Base-by-base conservation (phyloP, 2,113 vertebrate genomes). In the Crotalus tigris region DNA sequence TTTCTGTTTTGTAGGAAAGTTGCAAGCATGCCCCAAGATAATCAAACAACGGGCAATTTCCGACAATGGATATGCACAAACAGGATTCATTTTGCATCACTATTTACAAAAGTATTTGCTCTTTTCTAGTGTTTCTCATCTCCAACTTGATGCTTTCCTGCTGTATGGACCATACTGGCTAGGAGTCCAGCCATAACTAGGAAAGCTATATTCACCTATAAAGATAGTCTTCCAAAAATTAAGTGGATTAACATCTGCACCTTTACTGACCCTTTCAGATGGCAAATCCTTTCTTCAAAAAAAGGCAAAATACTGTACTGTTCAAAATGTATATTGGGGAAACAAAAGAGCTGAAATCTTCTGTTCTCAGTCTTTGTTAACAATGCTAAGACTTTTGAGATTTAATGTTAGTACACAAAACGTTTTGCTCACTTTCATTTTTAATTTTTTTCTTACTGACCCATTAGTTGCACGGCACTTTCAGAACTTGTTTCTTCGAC, bases 401-500 rank as follows among this genome's bases (percentile, higher is more conserved):
- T 6, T 4, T 85, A 96, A 89, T 3, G 87, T 90, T 87, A 92
- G 0, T 9, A 51, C 11, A 75, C 86, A 51, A 94, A 95, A 93
- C 54, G 87, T 69, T 94, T 89, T 33, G 91, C 90, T 93, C 91
- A 64, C 10, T 81, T 21, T 90, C 89, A 26, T 89, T 93, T 94
- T 87, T 93, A 39, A 39, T 39, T 39, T 95, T 88, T 64, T 90
- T 90, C 94, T 92, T 93, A 85, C 92, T 61, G 90, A 0, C 58
- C 92, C 94, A 94, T 92, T 89, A 4, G 92, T 55, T 95, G 91
- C 90, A 92, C 57, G 89, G 90, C 0, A 0, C 93, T 93, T 88
- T 92, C 94, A 91, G 96, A 96, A 96, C 95, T 96, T 96, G 91
- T 59, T 95, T 95, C 94, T 95, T 96, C 33, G 85, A 95, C 92